Base-by-base conservation (phyloP, 2,113 vertebrate species). In the Hylia prasina region DNA sequence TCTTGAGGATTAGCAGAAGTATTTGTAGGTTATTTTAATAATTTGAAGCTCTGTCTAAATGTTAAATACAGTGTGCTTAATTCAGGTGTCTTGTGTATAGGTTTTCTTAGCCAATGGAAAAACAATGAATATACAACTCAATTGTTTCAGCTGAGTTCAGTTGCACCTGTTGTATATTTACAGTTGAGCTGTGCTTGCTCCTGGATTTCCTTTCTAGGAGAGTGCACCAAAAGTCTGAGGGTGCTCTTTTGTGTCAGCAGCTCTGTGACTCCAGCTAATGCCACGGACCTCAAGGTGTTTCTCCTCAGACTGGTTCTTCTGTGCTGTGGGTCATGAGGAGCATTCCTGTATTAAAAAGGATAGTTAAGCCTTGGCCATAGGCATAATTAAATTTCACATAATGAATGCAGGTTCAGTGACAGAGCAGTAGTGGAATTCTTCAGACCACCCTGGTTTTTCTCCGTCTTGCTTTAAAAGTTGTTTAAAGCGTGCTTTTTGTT, bases 401-500 rank as follows among this genome's bases (percentile, higher is more conserved):
- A 87, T 37, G 87, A 68, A 76, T 76, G 44, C 61, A 76, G 5
- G 1, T 7, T 60, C 25, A 45, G 15, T 66, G 25, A 28, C 19
- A 7, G 28, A 37, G 7, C 33, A 50, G 21, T 47, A 61, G 63
- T 15, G 50, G 54, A 81, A 61, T 89, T 78, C 4, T 6, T 54
- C 15, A 45, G 33, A n/a, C 15, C 13, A 8, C 7, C 0, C 0
- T 10, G 33, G 0, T 44, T 65, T 23, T 87, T 80, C 4, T 77
- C 6, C 68, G 15, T 27, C 11, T 70, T 71, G 31, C 15, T 40
- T 86, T 73, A n/a, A 30, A 80, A n/a, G 25, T 39, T 91, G 14
- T 25, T 76, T 53, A 65, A 88, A 79, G 45, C 5, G 18, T 65
- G 22, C 3, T 8, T 27, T 86, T 50, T 51, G 15, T 42, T 50